Percentiles rank a stretch among this genome's conserved stretches.
phyloP scores from a whole-genome alignment of 2,797 vertebrate species.

The Darevskia mixta region DNA sequence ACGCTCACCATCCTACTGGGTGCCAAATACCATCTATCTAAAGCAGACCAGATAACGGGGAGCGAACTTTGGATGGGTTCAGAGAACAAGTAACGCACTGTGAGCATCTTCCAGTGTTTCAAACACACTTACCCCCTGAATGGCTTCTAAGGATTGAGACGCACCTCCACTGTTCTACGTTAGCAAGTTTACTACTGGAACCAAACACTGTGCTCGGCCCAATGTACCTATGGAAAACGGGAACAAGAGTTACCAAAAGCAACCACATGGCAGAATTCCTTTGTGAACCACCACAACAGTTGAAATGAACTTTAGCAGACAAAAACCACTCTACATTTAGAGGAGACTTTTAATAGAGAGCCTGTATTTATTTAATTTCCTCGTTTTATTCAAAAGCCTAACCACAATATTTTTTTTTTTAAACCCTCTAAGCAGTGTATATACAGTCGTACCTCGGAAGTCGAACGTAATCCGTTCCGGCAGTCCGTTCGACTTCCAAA shows the following conservation, averaged over 20 bases:
- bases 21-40: background rate
- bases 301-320: background rate
- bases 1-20: background rate
- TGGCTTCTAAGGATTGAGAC: slow-evolving; percentile 96
- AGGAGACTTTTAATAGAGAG: no score
- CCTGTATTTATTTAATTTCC: no score
- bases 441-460: no score
- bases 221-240: slow-evolving; percentile 85
- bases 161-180: slow-evolving; percentile 98
- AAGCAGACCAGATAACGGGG: background rate
- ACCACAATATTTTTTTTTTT: no score
- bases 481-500: no score
- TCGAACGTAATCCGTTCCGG: no score
- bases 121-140: slow-evolving; percentile 88
- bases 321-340: background rate
- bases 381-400: no score
- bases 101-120: background rate
- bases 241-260: slow-evolving; percentile 26
- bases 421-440: no score
- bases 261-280: background rate
- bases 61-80: background rate
- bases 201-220: slow-evolving; percentile 97
- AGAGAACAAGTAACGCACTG: background rate
- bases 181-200: slow-evolving; percentile 96
- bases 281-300: background rate